These are phyloP conservation scores for Trichopoda pennipes DNA, from an alignment of 2,888 invertebrate genomes.

Conservation along the genomic window DNA sequence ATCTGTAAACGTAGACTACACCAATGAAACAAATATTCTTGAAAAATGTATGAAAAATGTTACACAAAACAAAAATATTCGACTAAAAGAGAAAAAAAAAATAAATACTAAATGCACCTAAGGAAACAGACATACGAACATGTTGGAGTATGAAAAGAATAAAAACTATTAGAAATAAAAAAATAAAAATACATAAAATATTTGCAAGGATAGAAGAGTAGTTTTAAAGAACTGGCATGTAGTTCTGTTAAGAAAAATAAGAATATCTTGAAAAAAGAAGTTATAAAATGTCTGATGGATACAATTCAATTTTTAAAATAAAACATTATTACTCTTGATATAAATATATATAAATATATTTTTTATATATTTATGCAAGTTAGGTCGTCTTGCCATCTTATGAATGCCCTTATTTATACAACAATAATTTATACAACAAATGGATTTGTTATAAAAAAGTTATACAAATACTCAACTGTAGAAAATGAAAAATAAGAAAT, in stretches of 20 bases:
- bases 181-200: conserved; percentile 4
- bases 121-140: conserved; percentile 34
- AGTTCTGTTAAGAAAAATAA: background rate
- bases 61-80: background rate
- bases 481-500: conserved; percentile 33
- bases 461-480: conserved; percentile 48
- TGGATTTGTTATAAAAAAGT: conserved; percentile 54
- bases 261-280: no score
- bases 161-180: background rate
- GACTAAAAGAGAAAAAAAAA: background rate
- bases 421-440: conserved; percentile 45
- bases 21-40: conserved; percentile 7
- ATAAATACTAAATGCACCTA: conserved; percentile 6
- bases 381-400: background rate
- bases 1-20: background rate
- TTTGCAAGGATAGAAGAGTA: conserved; percentile 4
- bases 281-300: no score
- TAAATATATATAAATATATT: background rate
- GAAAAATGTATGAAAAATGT: conserved; percentile 28
- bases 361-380: background rate
- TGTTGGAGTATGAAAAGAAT: background rate
- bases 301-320: no score
- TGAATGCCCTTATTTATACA: conserved; percentile 26
- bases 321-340: no score
- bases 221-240: background rate